Evolutionary conservation across 92 coral and sea anemone genomes (phyloP), one percentile per base, ranked within the genome.

Genomic region (Parazoanthus swiftii): DNA sequence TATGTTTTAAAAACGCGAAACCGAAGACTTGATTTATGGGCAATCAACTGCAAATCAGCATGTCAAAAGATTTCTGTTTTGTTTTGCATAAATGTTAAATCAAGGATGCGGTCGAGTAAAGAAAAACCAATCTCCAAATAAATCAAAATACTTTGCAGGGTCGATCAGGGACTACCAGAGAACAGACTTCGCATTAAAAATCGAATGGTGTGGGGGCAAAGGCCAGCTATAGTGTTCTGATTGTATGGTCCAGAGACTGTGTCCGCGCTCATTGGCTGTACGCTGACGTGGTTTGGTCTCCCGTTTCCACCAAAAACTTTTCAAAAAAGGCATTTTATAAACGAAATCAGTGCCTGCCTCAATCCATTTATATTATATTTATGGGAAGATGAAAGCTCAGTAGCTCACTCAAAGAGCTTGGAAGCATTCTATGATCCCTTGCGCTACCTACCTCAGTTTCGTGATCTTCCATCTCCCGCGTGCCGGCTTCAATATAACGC

Each of bases 201-300:
- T 54, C 16, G 3, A 3, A 54, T 54, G 16, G 59, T 9, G 11
- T 9, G 11, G 51, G 11, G 9, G 42, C 51, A 46, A 46, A 46
- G 51, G 51, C 51, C 51, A 9, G 11, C 51, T 46, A 46, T 39
- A 39, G 51, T 3, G 51, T 46, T 46, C 8, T 46, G 51, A 46
- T 9, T 46, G 6, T 6, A 66, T 66, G 72, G 72, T 66, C 72
- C 72, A 66, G 72, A 66, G 18, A 66, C 14, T 66, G 72, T 66
- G 72, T 26, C 26, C 72, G 25, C 72, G 72, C 72, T 66, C 72
- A 66, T 66, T 66, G 72, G 72, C 72, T 66, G 72, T 13, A 66
- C 72, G 72, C 72, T 66, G 72, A 66, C 72, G 72, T 66, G 72
- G 20, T n/a, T 13, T 66, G 72, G 72, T n/a, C 72, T 66, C 72